These are phyloP conservation scores for Palythoa grandiflora DNA, from an alignment of 92 coral and sea anemone species.

Conservation along the genomic window DNA sequence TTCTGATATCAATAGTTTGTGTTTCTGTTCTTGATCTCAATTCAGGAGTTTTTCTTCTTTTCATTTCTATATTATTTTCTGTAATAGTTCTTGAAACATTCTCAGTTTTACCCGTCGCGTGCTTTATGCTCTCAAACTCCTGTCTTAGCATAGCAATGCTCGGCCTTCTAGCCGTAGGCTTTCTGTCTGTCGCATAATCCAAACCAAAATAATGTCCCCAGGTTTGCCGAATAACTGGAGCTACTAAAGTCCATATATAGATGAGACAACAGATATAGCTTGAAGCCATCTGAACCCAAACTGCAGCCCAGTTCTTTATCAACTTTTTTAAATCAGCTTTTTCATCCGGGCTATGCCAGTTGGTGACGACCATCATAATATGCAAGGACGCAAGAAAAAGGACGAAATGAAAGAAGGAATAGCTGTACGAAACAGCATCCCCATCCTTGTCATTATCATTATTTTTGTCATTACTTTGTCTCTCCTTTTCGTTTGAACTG, in stretches of 20 bases:
- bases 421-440: slow-evolving; percentile 84
- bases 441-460: slow-evolving; percentile 51
- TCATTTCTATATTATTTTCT: slow-evolving; percentile 8
- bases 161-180: slow-evolving; percentile 80
- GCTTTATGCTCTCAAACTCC: slow-evolving; percentile 59
- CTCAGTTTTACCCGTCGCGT: slow-evolving; percentile 12
- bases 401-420: slow-evolving; percentile 93
- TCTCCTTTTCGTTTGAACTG: slow-evolving; percentile 67
- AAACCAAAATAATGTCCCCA: slow-evolving; percentile 97
- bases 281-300: slow-evolving; percentile 98
- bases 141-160: slow-evolving; percentile 75
- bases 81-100: background rate
- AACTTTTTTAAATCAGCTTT: slow-evolving; percentile 91
- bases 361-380: slow-evolving; percentile 97
- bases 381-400: slow-evolving; percentile 92
- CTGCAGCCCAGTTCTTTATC: slow-evolving; percentile 98
- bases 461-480: slow-evolving; percentile 36
- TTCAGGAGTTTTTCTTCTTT: slow-evolving; percentile 22
- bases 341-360: slow-evolving; percentile 99
- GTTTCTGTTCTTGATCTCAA: slow-evolving; percentile 29
- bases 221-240: slow-evolving; percentile 84
- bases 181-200: slow-evolving; percentile 72
- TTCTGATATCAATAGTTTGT: slow-evolving; percentile 1
- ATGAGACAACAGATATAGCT: slow-evolving; percentile 93
- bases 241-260: slow-evolving; percentile 96